Evolutionary conservation across 2,113 vertebrate species (phyloP), one percentile per base, ranked within the genome.

Genomic region (Channa maculata): DNA sequence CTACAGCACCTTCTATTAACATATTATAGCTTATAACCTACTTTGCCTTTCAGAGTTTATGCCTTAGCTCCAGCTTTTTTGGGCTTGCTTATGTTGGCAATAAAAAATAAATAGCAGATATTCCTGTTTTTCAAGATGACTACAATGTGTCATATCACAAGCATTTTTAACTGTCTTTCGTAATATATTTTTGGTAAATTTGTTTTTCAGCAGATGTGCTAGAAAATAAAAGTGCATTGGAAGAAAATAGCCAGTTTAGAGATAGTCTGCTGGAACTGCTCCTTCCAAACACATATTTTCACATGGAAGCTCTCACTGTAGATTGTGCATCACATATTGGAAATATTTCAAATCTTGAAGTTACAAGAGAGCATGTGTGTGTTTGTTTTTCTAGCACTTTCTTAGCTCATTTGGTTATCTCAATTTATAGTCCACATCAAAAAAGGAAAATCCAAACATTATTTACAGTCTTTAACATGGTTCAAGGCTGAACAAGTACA

Each of bases 251-350:
- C 52, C 39, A 5, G 50, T 61, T 49, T 45, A 67, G 24, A 55
- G 14, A 36, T 38, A 34, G 44, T 52, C 44, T 46, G 65, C 63
- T 69, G 46, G 41, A 62, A 60, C 50, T 24, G 2, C 54, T 74
- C 14, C 15, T 12, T 79, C 62, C 65, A 73, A 76, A 81, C 45
- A 84, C 50, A 75, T 79, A 83, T 71, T 83, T 84, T 87, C 67
- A 77, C 79, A 85, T 6, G 8, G 39, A 12, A 65, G 38, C 5
- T 24, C 38, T 71, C 39, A 44, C 53, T 62, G 61, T 71, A 13
- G 52, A 41, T 71, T 62, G 44, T 45, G 61, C 38, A 66, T 66
- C 48, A 55, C 45, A 63, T 14, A 24, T 13, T 67, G 37, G 15
- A 59, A 61, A 71, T 66, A 13, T 72, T 37, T 7, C 37, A 74